Conservation (phyloP, 37 sponge, comb jelly and placozoan genomes). For the Crambe crambe region DNA sequence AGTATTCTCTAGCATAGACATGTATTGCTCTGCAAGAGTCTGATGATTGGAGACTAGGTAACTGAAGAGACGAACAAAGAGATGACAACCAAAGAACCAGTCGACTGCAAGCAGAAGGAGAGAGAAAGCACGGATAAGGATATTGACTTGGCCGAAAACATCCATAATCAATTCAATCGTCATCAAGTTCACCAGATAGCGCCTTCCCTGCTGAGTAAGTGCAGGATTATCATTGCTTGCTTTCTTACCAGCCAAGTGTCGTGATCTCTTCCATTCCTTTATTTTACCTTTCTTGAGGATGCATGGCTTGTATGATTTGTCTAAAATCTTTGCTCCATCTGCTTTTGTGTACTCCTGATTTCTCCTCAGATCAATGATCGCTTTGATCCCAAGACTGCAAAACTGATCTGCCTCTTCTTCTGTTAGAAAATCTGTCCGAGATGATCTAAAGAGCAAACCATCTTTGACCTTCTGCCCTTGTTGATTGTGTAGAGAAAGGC, state of each 20-base stretch:
- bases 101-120: conserved; percentile 66
- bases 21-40: conserved; percentile 59
- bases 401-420: conserved; percentile 46
- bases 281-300: conserved; percentile 58
- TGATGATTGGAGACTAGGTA: conserved; percentile 53
- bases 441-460: conserved; percentile 73
- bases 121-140: conserved; percentile 71
- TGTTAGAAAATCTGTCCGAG: conserved; percentile 77
- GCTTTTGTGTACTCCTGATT: conserved; percentile 58
- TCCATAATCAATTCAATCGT: conserved; percentile 64
- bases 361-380: conserved; percentile 74
- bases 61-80: conserved; percentile 75
- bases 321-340: conserved; percentile 64
- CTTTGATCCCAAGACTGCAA: conserved; percentile 54
- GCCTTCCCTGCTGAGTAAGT: conserved; percentile 12
- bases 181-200: conserved; percentile 68
- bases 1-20: conserved; percentile 71
- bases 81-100: conserved; percentile 57
- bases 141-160: conserved; percentile 52
- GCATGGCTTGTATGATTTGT: conserved; percentile 37
- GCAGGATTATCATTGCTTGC: not conserved
- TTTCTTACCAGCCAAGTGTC: conserved; percentile 12
- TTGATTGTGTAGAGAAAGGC: conserved; percentile 27
- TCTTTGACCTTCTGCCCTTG: conserved; percentile 52
- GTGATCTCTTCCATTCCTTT: conserved; percentile 27